Evolutionary conservation across 2,797 vertebrate species (phyloP), one percentile per base, ranked within the genome.

Genomic region (Paratrypauchen microcephalus): DNA sequence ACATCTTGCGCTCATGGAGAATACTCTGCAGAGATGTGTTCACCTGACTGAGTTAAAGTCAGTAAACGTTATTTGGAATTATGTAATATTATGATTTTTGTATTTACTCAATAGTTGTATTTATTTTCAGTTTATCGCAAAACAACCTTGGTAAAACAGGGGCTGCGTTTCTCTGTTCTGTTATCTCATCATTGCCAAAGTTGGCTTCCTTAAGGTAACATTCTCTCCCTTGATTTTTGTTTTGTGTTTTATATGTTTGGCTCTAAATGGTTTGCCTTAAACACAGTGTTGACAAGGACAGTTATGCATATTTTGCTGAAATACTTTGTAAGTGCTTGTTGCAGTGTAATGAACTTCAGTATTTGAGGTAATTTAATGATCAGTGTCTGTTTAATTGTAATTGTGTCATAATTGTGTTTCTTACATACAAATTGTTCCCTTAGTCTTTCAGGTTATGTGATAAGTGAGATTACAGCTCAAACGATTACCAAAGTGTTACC

Each of bases 141-240:
- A 83, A 93, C 73, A 87, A 66, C 15, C 85, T 97, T 59, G 90
- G 78, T 0, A 7, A 54, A 8, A 70, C 80, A 11, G 93, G 94
- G 70, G 86, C 85, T 56, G 76, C 86, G 66, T 86, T 89, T 41
- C 80, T 97, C 0, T 81, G 78, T 4, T 78, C 66, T 36, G 50
- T 92, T 62, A 86, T 97, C 65, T 83, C 86, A 0, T 76, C 18
- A 7, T 77, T 96, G 58, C 76, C 85, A 59, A 83, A 86, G n/a
- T 91, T 98, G 75, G 92, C 85, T 73, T 92, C 65, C 5, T 90
- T 98, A 82, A 88, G 90, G 96, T 97, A 36, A 75, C 69, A 73
- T 18, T 4, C 6, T 69, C 54, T 36, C 8, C 12, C 41, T 62
- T 8, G 16, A n/a, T 69, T 19, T 15, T 52, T 26, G 45, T 30